Percentiles rank a stretch among this genome's conserved stretches.
Evolutionary conservation across 2,888 invertebrate genomes (phyloP).

Genomic region (Deilephila elpenor): DNA sequence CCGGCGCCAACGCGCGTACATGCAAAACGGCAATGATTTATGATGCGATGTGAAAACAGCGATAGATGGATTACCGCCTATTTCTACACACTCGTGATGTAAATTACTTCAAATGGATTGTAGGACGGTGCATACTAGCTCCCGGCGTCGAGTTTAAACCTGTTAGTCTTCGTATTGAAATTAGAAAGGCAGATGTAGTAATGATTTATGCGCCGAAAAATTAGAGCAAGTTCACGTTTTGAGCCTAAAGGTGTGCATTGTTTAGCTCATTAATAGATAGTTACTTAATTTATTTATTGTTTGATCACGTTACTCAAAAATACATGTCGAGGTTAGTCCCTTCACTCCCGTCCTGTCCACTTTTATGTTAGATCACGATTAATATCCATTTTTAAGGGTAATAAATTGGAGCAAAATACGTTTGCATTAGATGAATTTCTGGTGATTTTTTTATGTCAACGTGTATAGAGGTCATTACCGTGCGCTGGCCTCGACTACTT

Average conservation of each 20-base stretch:
- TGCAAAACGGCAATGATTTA: conserved; percentile 43
- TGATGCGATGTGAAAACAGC: conserved; percentile 40
- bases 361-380: conserved; percentile 25
- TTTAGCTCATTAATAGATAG: conserved; percentile 11
- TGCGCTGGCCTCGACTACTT: not conserved
- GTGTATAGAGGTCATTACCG: conserved; percentile 9
- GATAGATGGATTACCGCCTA: conserved; percentile 26
- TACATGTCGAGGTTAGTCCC: conserved; percentile 27
- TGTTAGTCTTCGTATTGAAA: conserved; percentile 25
- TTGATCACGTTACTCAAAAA: conserved; percentile 25
- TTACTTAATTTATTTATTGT: conserved; percentile 26
- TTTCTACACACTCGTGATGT: conserved; percentile 25
- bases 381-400: conserved; percentile 10
- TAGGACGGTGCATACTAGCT: conserved; percentile 4
- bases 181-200: conserved; percentile 24
- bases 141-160: conserved; percentile 7
- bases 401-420: conserved; percentile 17
- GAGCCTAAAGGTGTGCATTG: conserved; percentile 14
- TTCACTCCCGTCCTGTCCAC: conserved; percentile 24
- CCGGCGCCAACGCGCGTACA: conserved; percentile 39
- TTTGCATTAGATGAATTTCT: conserved; percentile 10
- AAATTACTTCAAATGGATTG: conserved; percentile 23
- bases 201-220: conserved; percentile 18
- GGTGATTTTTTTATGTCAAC: conserved; percentile 8
- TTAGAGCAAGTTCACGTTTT: conserved; percentile 19